These are phyloP conservation scores for Helogale parvula DNA, from an alignment of 2,113 vertebrate species.

Conservation along the genomic window DNA sequence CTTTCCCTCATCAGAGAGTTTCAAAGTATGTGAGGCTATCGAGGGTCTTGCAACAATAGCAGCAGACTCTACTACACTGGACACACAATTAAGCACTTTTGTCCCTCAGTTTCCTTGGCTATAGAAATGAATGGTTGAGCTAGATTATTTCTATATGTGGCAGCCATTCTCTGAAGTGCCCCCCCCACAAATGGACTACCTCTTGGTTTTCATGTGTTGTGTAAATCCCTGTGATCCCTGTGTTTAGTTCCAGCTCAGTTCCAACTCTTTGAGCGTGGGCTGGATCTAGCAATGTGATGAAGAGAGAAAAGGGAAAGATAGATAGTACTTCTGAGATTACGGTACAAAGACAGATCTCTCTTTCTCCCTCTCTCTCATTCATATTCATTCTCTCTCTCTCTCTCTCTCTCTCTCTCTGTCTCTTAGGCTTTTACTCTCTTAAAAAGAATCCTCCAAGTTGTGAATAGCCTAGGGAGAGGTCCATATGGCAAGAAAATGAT, in stretches of 20 bases:
- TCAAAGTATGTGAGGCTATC: background rate
- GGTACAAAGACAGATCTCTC: background rate
- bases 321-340: background rate
- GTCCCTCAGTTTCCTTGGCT: background rate
- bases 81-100: background rate
- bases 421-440: background rate
- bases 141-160: background rate
- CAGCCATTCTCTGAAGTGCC: background rate
- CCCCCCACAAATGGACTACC: background rate
- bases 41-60: background rate
- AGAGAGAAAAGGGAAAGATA: background rate
- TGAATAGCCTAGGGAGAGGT: background rate
- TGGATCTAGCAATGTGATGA: background rate
- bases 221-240: background rate
- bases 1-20: background rate
- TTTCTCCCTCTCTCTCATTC: background rate
- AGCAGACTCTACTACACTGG: background rate
- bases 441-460: background rate
- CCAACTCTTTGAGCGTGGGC: background rate
- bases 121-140: background rate
- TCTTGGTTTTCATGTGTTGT: background rate
- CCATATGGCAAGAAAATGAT: background rate
- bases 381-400: background rate
- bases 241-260: background rate
- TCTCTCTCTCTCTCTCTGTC: background rate